These are phyloP conservation scores for Macaria notata DNA, from an alignment of 2,888 invertebrate species.

Conservation along the genomic window DNA sequence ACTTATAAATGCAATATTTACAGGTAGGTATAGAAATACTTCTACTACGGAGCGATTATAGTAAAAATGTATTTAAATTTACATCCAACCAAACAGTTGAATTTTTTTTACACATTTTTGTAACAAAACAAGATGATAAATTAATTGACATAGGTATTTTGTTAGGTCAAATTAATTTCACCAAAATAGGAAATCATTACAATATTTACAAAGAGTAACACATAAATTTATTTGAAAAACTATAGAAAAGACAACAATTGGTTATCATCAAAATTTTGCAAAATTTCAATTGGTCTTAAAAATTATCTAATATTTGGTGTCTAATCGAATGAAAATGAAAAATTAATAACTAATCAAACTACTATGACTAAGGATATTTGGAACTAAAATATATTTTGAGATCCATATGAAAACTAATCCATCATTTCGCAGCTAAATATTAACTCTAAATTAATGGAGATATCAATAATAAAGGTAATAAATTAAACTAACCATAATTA, in stretches of 20 bases:
- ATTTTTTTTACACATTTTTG: conserved; percentile 46
- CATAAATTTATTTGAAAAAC: conserved; percentile 4
- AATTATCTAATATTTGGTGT: conserved; percentile 78
- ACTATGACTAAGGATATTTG: conserved; percentile 75
- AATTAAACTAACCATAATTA: conserved; percentile 63
- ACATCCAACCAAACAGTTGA: conserved; percentile 49
- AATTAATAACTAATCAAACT: conserved; percentile 49
- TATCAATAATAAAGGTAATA: conserved; percentile 49
- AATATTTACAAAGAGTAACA: conserved; percentile 10
- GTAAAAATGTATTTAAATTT: conserved; percentile 37
- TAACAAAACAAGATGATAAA: conserved; percentile 57
- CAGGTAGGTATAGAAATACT: conserved; percentile 46
- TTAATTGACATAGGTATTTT: conserved; percentile 38
- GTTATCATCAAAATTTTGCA: conserved; percentile 14
- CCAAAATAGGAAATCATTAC: conserved; percentile 37
- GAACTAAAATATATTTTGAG: conserved; percentile 76
- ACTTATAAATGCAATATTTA: conserved; percentile 79
- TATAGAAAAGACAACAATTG: conserved; percentile 28
- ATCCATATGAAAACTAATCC: conserved; percentile 55
- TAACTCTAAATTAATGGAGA: conserved; percentile 20
- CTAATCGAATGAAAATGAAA: conserved; percentile 55
- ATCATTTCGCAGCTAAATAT: conserved; percentile 47
- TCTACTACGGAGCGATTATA: conserved; percentile 39
- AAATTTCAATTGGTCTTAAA: conserved; percentile 38
- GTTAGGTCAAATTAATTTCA: conserved; percentile 29